Evolutionary conservation across 2,113 vertebrate species (phyloP), one percentile per base, ranked within the genome.

Genomic region (Dicentrarchus labrax): DNA sequence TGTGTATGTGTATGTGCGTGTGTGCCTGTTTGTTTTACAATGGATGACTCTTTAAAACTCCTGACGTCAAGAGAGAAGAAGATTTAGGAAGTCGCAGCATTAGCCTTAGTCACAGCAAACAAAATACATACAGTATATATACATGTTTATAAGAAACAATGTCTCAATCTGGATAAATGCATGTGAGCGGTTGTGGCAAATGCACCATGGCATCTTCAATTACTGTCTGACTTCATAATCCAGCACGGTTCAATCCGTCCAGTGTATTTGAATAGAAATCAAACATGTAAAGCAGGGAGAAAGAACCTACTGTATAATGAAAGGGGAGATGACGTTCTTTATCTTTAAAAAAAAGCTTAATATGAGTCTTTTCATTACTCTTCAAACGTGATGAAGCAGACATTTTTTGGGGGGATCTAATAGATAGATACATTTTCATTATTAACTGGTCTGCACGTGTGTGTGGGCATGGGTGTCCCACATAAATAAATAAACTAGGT

Each of bases 231-330:
- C 24, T 78, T 62, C 17, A 50, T 74, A 57, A 82, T 80, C 39
- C 5, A 61, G 47, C 38, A 47, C 57, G 19, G 21, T 41, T 78
- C 5, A 39, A 45, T 80, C 6, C 36, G 43, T 19, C 13, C 51
- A 38, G 62, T 53, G 19, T 48, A 65, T 82, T 51, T 71, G 47
- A 82, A 88, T 83, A 81, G 61, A 81, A 78, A 86, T 76, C 62
- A 56, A 38, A 81, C 57, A 15, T 72, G 11, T 51, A 53, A 17
- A 13, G 21, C 12, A 3, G 8, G 17, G 50, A 24, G 12, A 48
- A 24, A 64, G 9, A 51, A 48, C 10, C 8, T 22, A 36, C 24
- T 17, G 21, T 9, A 22, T 4, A 62, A 15, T 60, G 38, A 73
- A 53, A 24, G 15, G 45, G 21, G 5, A 12, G 41, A 51, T 59